Evolutionary conservation across 2,113 vertebrate species (phyloP), one percentile per base, ranked within the genome.

Genomic region (Anser cygnoides): DNA sequence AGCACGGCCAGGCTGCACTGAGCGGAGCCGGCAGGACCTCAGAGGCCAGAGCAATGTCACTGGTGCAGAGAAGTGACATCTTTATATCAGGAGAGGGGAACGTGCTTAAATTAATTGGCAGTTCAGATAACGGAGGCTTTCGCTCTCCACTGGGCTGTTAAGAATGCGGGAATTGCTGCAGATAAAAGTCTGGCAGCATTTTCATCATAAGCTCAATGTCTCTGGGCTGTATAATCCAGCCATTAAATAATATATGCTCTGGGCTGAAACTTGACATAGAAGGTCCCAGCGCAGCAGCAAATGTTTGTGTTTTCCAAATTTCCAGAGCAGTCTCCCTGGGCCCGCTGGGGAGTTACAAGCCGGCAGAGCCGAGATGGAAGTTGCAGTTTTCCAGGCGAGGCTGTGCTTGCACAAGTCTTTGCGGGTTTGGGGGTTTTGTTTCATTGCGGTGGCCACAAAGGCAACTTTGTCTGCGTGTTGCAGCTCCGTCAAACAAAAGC

Each of bases 141-240:
- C 0, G 5, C 82, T 90, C 93, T 95, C 94, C 43, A 3, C 68
- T 89, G 92, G 88, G 85, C 85, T 57, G 65, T 78, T 95, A 68
- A 87, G 77, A 89, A 35, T 0, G 1, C 57, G 63, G 82, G 79
- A 95, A 95, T 31, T 73, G 92, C 93, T 89, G 86, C 83, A 90
- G 92, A 80, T 87, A 87, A 89, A 97, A 89, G 50, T 13, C 93
- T 89, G 85, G 73, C 85, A 83, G 66, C 4, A 0, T 84, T 94
- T 89, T 73, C 85, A 86, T 82, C 87, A 41, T 20, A n/a, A 95
- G 35, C 76, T 82, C 62, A 62, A 65, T 17, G 2, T 72, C 87
- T 93, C 88, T 70, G 67, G 80, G 77, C 80, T 91, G 71, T 83
- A 67, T 12, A 87, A 89, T 61, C 44, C 80, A 44, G 28, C 61